Evolutionary conservation across 2,888 invertebrate genomes (phyloP).

Genomic region (Mamestra brassicae): DNA sequence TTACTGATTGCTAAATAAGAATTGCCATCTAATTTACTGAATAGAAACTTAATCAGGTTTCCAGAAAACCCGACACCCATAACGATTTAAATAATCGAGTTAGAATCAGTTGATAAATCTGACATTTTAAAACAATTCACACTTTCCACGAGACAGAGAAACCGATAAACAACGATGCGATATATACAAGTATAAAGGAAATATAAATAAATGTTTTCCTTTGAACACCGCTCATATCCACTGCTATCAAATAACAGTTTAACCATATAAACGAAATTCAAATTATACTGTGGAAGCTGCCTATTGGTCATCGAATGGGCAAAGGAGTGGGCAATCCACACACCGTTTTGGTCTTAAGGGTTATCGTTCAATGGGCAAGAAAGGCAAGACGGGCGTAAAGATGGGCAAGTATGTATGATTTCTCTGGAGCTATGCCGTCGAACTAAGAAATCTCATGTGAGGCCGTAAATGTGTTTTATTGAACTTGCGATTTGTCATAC

Average conservation of each 20-base stretch:
- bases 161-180: constrained; percentile 22
- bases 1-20: neutral
- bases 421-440: constrained; percentile 51
- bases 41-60: neutral
- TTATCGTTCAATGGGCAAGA: constrained; percentile 54
- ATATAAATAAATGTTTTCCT: constrained; percentile 49
- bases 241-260: constrained; percentile 73
- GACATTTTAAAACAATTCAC: constrained; percentile 42
- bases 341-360: constrained; percentile 72
- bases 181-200: constrained; percentile 21
- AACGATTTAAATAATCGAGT: constrained; percentile 14
- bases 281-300: constrained; percentile 76
- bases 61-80: neutral
- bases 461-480: constrained; percentile 27
- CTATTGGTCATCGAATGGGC: constrained; percentile 72
- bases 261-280: constrained; percentile 78
- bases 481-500: constrained; percentile 18
- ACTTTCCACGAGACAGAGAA: constrained; percentile 36
- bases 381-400: constrained; percentile 43
- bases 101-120: constrained; percentile 18
- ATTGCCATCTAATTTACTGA: neutral
- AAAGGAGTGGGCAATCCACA: constrained; percentile 65
- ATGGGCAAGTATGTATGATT: constrained; percentile 40
- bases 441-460: constrained; percentile 32
- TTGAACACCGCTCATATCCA: constrained; percentile 54